Percentiles rank a stretch among this genome's conserved stretches.
phyloP scores from a whole-genome alignment of 2,113 vertebrate genomes.

The Pygoscelis adeliae region DNA sequence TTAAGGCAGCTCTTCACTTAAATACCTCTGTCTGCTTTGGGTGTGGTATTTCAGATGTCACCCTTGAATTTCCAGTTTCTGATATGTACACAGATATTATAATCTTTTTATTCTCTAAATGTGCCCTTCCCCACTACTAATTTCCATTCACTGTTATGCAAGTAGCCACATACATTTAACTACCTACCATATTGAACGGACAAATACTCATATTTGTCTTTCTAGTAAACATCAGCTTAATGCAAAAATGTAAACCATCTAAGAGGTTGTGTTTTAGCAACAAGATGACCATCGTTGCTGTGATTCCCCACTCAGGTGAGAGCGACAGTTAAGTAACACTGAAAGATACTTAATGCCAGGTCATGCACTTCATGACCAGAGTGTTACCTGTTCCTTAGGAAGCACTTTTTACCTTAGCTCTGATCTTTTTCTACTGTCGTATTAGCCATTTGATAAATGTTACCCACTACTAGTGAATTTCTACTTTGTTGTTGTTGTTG shows the following conservation, averaged over 20 bases:
- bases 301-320: not conserved
- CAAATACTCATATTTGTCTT: not conserved
- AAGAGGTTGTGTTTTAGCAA: not conserved
- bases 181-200: fast-evolving
- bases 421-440: not conserved
- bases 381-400: not conserved
- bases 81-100: not conserved
- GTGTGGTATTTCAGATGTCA: not conserved
- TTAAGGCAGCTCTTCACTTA: not conserved
- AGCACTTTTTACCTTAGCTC: not conserved
- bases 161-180: not conserved
- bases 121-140: not conserved
- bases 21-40: not conserved
- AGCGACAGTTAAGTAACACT: not conserved
- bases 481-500: not conserved
- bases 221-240: not conserved
- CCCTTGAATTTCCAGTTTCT: not conserved
- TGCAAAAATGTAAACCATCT: not conserved
- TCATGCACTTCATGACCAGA: not conserved
- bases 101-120: not conserved
- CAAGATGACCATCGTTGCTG: fast-evolving
- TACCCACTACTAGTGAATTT: not conserved
- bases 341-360: not conserved
- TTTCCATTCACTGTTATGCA: not conserved
- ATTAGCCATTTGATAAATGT: not conserved